Evolutionary conservation across 2,797 vertebrate genomes (phyloP).

Genomic region (Cercopithecus neglectus): DNA sequence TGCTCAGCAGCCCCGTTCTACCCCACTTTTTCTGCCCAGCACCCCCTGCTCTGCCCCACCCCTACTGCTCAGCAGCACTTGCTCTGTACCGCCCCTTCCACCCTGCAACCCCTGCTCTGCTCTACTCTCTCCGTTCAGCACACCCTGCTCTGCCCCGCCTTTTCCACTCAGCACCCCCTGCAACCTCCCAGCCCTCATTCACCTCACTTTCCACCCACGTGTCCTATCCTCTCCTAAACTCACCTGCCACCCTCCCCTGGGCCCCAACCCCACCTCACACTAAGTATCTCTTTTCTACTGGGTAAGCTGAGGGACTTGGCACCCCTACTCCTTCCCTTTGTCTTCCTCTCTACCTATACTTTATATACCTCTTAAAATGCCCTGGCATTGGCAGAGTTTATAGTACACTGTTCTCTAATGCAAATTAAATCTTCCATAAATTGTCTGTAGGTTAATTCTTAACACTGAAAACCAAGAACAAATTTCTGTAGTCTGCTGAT

Average conservation of each 20-base stretch:
- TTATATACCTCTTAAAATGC: background rate
- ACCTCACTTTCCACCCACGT: too few species aligned
- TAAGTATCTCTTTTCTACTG: background rate
- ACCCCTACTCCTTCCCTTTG: background rate
- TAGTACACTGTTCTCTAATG: background rate
- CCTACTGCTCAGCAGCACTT: fast-evolving
- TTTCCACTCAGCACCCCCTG: fast-evolving
- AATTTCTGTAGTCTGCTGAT: background rate
- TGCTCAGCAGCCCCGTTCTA: fast-evolving
- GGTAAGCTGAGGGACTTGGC: background rate
- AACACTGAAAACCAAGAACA: background rate
- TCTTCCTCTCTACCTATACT: background rate
- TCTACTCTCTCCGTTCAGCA: fast-evolving
- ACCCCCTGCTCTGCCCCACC: fast-evolving
- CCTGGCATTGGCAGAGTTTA: background rate
- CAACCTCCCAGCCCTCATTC: too few species aligned
- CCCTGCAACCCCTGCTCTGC: fast-evolving
- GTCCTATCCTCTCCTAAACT: background rate
- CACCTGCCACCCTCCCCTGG: background rate
- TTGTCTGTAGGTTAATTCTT: background rate
- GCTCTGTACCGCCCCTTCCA: fast-evolving
- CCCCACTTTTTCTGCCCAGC: too few species aligned
- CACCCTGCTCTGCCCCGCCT: fast-evolving
- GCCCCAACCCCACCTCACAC: background rate
- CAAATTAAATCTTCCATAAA: background rate